Evolutionary conservation across 2,113 vertebrate genomes (phyloP).

Genomic region (Crotalus tigris): DNA sequence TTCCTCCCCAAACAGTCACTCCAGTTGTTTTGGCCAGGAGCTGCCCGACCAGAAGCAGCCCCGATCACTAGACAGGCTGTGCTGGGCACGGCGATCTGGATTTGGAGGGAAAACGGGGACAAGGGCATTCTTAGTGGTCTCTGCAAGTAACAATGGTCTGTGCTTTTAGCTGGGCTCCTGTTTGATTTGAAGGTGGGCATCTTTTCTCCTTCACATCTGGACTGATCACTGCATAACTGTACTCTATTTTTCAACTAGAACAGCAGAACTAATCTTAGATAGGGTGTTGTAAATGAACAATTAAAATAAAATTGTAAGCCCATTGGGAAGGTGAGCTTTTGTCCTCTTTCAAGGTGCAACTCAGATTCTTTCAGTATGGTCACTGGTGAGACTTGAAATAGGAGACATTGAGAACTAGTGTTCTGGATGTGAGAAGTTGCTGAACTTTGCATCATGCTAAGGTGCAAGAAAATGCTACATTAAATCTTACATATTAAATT

Average conservation of each 20-base stretch:
- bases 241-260: background rate
- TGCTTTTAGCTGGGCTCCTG: background rate
- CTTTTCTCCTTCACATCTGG: background rate
- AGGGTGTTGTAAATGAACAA: background rate
- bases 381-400: background rate
- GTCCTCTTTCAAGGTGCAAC: background rate
- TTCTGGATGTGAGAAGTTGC: background rate
- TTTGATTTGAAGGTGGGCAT: background rate
- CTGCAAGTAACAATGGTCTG: background rate
- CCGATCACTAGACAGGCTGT: background rate
- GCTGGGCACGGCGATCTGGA: background rate
- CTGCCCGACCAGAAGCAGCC: background rate
- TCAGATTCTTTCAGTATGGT: background rate
- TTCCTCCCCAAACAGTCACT: background rate
- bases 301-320: background rate
- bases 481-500: background rate
- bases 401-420: background rate
- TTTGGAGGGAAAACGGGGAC: background rate
- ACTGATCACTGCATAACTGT: background rate
- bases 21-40: background rate
- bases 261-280: background rate
- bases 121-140: background rate
- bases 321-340: background rate
- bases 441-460: background rate
- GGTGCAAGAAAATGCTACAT: background rate